phyloP scores from a whole-genome alignment of 2,113 vertebrate species.

The Barnardius zonarius region DNA sequence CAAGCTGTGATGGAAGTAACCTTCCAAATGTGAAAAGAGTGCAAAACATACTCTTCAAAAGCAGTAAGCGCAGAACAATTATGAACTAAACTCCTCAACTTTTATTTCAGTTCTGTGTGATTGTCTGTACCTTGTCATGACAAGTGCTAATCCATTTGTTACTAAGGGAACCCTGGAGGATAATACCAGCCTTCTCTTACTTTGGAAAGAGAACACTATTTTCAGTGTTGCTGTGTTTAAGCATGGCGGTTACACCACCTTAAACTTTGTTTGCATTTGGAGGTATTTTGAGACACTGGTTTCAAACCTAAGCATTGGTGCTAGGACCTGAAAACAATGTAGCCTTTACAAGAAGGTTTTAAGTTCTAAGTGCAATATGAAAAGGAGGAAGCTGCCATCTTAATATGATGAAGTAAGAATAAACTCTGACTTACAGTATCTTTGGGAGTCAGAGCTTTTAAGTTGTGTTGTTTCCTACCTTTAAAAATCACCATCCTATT shows the following conservation, averaged over 20 bases:
- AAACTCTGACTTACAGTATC: not conserved
- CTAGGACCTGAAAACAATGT: slow-evolving; percentile 12
- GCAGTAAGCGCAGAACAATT: not conserved
- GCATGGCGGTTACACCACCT: not conserved
- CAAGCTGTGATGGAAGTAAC: not conserved
- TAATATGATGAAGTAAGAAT: not conserved
- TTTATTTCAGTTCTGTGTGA: not conserved
- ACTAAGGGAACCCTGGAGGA: not conserved
- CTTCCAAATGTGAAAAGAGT: not conserved
- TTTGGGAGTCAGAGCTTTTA: slow-evolving; percentile 32
- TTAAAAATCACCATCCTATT: slow-evolving; percentile 47
- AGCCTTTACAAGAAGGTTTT: not conserved
- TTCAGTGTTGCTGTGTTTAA: not conserved
- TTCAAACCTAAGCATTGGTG: not conserved
- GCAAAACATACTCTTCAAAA: not conserved
- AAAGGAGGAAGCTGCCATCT: slow-evolving; percentile 26
- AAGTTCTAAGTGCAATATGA: slow-evolving; percentile 56
- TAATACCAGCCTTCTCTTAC: not conserved
- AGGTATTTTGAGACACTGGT: not conserved
- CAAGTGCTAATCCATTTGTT: not conserved
- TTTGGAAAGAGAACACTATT: not conserved
- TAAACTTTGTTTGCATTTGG: slow-evolving; percentile 28
- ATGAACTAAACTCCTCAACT: not conserved
- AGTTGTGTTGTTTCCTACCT: slow-evolving; percentile 36
- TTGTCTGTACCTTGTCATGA: not conserved